Evolutionary conservation across 2,888 invertebrate species (phyloP).

Genomic region (Orchestes rusci): DNA sequence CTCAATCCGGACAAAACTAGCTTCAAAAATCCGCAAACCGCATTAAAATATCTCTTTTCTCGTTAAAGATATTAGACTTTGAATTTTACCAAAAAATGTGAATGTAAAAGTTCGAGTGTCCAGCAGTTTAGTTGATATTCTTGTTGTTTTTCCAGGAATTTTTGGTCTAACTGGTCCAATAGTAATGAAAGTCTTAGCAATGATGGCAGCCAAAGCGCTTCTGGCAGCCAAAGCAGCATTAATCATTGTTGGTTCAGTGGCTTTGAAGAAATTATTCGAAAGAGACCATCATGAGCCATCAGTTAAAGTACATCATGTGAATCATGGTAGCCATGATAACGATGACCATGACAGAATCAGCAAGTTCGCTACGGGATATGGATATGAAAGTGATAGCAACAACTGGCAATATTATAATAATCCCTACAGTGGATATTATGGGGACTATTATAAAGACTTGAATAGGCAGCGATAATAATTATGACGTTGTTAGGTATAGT

Average conservation of each 20-base stretch:
- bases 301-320: conserved; percentile 59
- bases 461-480: neutral
- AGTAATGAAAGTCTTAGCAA: conserved; percentile 61
- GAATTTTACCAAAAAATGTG: no score
- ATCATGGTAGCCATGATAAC: conserved; percentile 27
- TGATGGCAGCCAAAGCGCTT: conserved; percentile 64
- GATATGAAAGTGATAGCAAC: conserved; percentile 4
- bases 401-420: conserved; percentile 2
- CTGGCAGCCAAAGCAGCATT: conserved; percentile 67
- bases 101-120: no score
- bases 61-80: no score
- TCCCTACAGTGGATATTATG: conserved; percentile 14
- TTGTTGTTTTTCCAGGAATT: conserved; percentile 33
- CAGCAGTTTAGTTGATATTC: neutral
- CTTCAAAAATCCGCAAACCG: no score
- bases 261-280: conserved; percentile 63
- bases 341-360: conserved; percentile 37
- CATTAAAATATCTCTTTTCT: no score
- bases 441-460: conserved; percentile 19
- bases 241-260: conserved; percentile 65
- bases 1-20: no score
- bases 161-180: conserved; percentile 63
- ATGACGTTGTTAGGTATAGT: no score
- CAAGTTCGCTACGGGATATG: conserved; percentile 15
- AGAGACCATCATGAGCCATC: conserved; percentile 58